A percentile compares a stretch with the other conserved stretches of the same genome.
These are phyloP conservation scores for Pygocentrus nattereri DNA, from an alignment of 2,797 vertebrate genomes.

Conservation along the genomic window DNA sequence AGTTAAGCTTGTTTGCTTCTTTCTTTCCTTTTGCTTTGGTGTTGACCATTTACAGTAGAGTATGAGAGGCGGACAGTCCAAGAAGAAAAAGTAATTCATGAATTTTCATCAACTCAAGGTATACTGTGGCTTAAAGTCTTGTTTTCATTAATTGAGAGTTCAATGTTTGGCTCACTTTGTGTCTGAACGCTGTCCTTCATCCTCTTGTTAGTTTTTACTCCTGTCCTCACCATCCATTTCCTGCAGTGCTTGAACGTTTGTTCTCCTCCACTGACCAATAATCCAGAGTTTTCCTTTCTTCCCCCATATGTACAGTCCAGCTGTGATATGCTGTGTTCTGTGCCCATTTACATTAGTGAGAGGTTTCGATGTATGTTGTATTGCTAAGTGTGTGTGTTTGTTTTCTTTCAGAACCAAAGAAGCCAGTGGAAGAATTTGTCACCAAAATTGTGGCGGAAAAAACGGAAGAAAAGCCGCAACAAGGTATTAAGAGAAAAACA, in stretches of 20 bases:
- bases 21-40: conserved; percentile 1
- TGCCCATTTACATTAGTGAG: conserved; percentile 2
- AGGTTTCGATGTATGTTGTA: conserved; percentile 4
- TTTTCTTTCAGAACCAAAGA: conserved; percentile 70
- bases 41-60: conserved; percentile 56
- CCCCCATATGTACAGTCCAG: conserved; percentile 24
- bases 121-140: conserved; percentile 49
- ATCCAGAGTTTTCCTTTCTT: conserved; percentile 5
- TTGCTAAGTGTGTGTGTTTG: conserved; percentile 57
- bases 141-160: conserved; percentile 29
- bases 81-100: conserved; percentile 65
- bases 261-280: neutral
- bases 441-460: conserved; percentile 57
- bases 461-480: conserved; percentile 58
- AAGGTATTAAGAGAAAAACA: conserved; percentile 69
- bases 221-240: conserved; percentile 17
- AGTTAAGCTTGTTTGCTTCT: neutral
- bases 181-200: conserved; percentile 27
- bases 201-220: neutral
- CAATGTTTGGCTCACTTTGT: conserved; percentile 35
- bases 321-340: conserved; percentile 10
- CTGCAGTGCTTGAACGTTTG: neutral
- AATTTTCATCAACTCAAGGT: conserved; percentile 64
- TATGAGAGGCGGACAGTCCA: conserved; percentile 66
- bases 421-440: conserved; percentile 69